Evolutionary conservation across 23 tunicate species (phyloP), one percentile per base, ranked within the genome.

Genomic region (Trididemnum nubilum): DNA sequence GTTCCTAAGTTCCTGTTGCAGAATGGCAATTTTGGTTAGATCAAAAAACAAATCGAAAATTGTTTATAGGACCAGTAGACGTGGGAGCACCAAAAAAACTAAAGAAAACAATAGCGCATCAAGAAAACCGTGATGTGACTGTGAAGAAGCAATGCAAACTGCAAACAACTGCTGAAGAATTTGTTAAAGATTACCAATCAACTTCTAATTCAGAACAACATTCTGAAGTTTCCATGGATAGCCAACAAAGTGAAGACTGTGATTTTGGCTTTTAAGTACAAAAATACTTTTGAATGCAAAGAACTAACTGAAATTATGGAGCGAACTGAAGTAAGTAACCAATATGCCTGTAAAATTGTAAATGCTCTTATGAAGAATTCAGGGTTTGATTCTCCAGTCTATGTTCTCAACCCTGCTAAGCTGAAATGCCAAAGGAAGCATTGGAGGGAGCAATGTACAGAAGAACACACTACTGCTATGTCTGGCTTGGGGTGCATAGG

Each of bases 401-500:
- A 44, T 15, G 12, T 44, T 7, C 54, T 61, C 29, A 26, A 61
- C n/a, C 67, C 67, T 61, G 67, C 29, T 61, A 61, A 61, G 67
- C 26, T 61, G 22, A 61, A 26, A 61, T 26, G 67, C 18, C 67
- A 61, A 61, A 61, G 67, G n/a, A 61, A 61, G 67, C 26, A 61
- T 61, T 21, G 29, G 67, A 61, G 67, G n/a, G 26, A 61, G n/a
- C 5, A 12, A 61, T 15, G 5, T 61, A n/a, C 22, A 12, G 26
- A 61, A 61, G 67, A 61, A 61, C 67, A 24, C n/a, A n/a, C 22
- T 22, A 24, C 3, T n/a, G 67, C 67, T 61, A 12, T 61, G 67
- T 61, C 67, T 61, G 67, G 67, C n/a, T 61, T 61, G 67, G 26
- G 67, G 67, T 61, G 67, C n/a, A 12, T 61, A 4, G 67, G 67